These are phyloP conservation scores for Apodemia hepburni DNA, from an alignment of 2,888 invertebrate species.

Conservation along the genomic window DNA sequence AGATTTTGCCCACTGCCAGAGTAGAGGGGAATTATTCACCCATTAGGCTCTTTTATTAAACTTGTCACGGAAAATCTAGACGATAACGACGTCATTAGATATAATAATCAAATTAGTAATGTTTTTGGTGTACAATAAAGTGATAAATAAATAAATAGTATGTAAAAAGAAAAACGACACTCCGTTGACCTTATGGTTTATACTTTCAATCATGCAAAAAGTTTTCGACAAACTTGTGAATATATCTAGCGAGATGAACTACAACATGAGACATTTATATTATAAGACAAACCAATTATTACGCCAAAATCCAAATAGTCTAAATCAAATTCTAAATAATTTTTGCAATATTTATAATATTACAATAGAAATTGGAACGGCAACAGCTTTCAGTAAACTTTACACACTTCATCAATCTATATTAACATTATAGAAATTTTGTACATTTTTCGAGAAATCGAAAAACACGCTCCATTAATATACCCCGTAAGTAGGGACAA, in stretches of 20 bases:
- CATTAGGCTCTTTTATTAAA: constrained; percentile 19
- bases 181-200: not conserved
- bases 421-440: too few species aligned
- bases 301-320: not conserved
- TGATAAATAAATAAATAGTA: too few species aligned
- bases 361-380: not conserved
- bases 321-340: not conserved
- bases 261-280: not conserved
- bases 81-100: constrained; percentile 4
- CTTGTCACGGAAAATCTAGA: constrained; percentile 19
- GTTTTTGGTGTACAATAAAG: too few species aligned
- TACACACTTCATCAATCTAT: not conserved
- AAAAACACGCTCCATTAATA: too few species aligned
- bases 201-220: constrained; percentile 1
- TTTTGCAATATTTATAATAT: not conserved
- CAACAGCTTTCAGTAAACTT: not conserved
- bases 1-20: not conserved
- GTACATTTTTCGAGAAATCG: too few species aligned
- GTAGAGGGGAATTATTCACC: constrained; percentile 10
- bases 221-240: not conserved
- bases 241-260: too few species aligned
- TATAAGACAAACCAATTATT: not conserved
- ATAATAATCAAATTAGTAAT: not conserved
- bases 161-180: not conserved
- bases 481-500: too few species aligned